A percentile compares a stretch with the other conserved stretches of the same genome.
phyloP scores from a whole-genome alignment of 2,113 vertebrate genomes.

The Phoxinus phoxinus region DNA sequence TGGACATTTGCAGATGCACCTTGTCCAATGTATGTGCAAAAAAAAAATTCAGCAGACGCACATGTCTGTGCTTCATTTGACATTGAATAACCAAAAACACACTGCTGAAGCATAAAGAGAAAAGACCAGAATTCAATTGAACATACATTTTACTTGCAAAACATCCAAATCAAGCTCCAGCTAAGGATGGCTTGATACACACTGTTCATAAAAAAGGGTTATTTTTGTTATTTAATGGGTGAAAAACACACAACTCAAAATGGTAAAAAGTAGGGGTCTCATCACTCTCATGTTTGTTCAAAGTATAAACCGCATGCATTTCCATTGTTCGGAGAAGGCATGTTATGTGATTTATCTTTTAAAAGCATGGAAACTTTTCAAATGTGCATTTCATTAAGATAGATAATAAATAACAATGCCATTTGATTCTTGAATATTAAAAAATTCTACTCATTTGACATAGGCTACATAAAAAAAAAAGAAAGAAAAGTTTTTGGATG shows the following conservation, averaged over 20 bases:
- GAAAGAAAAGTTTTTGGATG: neutral
- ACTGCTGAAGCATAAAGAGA: neutral
- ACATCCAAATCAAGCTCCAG: neutral
- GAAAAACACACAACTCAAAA: too few relatives aligned
- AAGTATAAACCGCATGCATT: too few relatives aligned
- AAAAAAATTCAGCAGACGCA: neutral
- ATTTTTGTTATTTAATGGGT: neutral
- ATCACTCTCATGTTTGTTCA: too few relatives aligned
- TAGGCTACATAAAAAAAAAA: neutral
- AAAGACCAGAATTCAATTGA: neutral
- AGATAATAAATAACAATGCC: neutral
- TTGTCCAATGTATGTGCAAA: neutral
- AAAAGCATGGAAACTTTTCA: too few relatives aligned
- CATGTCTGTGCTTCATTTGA: neutral
- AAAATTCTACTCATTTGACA: neutral
- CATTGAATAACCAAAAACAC: neutral
- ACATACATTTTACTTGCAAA: slow-evolving; percentile 16
- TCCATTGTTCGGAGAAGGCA: too few relatives aligned
- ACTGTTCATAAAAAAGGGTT: neutral
- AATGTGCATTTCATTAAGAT: too few relatives aligned
- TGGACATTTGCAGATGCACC: neutral
- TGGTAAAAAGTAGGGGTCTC: too few relatives aligned
- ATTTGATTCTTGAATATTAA: neutral
- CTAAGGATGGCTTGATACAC: neutral
- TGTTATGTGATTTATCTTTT: too few relatives aligned